Base-by-base conservation (phyloP, 2,113 vertebrate genomes). In the Microcebus tavaratra region DNA sequence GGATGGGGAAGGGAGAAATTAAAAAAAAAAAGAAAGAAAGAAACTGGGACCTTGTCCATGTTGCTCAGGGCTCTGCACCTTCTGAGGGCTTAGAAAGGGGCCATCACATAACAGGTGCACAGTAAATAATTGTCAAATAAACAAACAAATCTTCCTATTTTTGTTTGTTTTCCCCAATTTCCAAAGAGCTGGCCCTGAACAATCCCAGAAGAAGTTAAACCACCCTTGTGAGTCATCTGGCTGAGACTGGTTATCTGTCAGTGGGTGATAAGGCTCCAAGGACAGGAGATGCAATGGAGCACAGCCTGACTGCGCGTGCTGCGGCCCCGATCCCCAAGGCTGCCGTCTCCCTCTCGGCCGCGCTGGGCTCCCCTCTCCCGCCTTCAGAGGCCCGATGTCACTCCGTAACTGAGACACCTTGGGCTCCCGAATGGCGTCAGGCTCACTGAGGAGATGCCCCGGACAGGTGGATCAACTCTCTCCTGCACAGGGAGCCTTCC, bases 261-360 rank as follows among this genome's bases (percentile, higher is more conserved):
- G 73, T 1, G 6, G 55, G 42, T 12, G 82, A 96, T 84, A 96
- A 91, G 48, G 21, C 53, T 67, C 79, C 94, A 95, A 97, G 98
- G 94, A 95, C 93, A 8, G 70, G 68, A 88, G 90, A 45, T 59
- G 61, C 13, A 34, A 68, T 68, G 31, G 3, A 0, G 59, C 79
- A 53, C 31, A 55, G 53, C 6, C 39, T 73, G 59, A 21, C 67
- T 50, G 50, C 57, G 14, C 34, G 72, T 88, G 68, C 55, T 65
- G 82, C 82, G 12, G n/a, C 93, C 82, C 50, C 25, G 82, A 53
- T 84, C 65, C 42, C 88, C 39, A 34, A 75, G 68, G 39, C 84
- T 79, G 10, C 53, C 42, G 63, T 13, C 72, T 94, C 6, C 8
- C 59, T 68, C 55, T 6, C 34, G n/a, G 3, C 15, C 13, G 0